A percentile compares a stretch with the other conserved stretches of the same genome.
Evolutionary conservation across 2,113 vertebrate genomes (phyloP).

Genomic region (Pontoporia blainvillei): DNA sequence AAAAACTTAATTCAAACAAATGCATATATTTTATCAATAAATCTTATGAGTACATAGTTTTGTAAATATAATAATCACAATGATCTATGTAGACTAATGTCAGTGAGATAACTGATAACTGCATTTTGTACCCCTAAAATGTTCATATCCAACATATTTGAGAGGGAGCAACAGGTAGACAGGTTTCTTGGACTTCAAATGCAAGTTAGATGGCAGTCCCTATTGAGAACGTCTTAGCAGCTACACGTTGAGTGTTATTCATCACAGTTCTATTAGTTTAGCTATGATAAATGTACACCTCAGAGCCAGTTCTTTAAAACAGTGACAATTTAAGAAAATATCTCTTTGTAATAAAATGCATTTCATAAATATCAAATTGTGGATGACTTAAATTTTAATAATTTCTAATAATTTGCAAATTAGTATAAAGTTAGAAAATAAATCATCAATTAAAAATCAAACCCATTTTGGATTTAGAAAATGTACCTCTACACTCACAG

Average conservation of each 20-base stretch:
- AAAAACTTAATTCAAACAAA: neutral
- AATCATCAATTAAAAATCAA: neutral
- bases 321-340: neutral
- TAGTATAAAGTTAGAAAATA: neutral
- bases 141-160: no score
- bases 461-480: neutral
- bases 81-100: neutral
- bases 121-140: neutral
- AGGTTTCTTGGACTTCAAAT: neutral
- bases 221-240: neutral
- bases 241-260: neutral
- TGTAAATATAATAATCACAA: neutral
- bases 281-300: neutral
- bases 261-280: neutral
- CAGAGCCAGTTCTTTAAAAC: neutral
- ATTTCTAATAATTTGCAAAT: neutral
- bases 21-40: neutral
- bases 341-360: neutral
- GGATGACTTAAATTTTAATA: neutral
- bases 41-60: neutral
- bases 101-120: neutral
- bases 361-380: neutral
- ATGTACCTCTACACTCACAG: no score
- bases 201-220: fast-evolving
- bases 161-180: neutral